Evolutionary conservation across 1,140 invertebrate genomes (phyloP).

Genomic region (Cotesia vestalis): DNA sequence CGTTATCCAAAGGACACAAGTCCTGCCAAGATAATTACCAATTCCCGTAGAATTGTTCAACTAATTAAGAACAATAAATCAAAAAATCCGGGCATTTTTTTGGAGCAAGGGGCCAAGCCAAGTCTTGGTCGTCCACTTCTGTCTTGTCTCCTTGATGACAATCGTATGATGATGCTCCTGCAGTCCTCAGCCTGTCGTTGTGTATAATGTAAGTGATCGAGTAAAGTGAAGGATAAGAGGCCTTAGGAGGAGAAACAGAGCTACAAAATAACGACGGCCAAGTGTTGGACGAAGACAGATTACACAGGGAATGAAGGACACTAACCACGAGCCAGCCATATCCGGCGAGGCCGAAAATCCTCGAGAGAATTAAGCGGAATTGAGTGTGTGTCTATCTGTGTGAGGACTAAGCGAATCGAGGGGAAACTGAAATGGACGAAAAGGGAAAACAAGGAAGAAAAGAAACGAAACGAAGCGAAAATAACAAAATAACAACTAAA

Average conservation of each 20-base stretch:
- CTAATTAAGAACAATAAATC: conserved; percentile 57
- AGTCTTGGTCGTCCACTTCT: no score
- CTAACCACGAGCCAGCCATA: conserved; percentile 26
- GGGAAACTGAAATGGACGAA: conserved; percentile 21
- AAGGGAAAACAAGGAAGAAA: conserved; percentile 32
- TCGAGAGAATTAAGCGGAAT: conserved; percentile 34
- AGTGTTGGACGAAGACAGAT: conserved; percentile 21
- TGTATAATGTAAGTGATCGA: no score
- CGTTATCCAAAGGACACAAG: not conserved
- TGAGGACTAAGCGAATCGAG: conserved; percentile 1
- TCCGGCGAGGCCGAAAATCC: conserved; percentile 28
- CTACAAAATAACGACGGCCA: no score
- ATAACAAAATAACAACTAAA: no score
- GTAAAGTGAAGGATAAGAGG: conserved; percentile 22
- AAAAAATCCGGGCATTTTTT: conserved; percentile 40
- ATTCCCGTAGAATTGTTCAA: conserved; percentile 53
- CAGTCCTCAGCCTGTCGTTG: not conserved
- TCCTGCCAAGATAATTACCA: not conserved
- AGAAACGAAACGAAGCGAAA: conserved; percentile 18
- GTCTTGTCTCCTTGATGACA: not conserved
- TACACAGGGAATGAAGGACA: conserved; percentile 15
- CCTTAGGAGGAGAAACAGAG: no score
- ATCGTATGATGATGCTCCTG: conserved; percentile 21
- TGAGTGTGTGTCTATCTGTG: conserved; percentile 6
- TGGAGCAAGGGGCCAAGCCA: conserved; percentile 22